Base-by-base conservation (phyloP, 1,140 invertebrate genomes). In the Hesperophylax magnus region DNA sequence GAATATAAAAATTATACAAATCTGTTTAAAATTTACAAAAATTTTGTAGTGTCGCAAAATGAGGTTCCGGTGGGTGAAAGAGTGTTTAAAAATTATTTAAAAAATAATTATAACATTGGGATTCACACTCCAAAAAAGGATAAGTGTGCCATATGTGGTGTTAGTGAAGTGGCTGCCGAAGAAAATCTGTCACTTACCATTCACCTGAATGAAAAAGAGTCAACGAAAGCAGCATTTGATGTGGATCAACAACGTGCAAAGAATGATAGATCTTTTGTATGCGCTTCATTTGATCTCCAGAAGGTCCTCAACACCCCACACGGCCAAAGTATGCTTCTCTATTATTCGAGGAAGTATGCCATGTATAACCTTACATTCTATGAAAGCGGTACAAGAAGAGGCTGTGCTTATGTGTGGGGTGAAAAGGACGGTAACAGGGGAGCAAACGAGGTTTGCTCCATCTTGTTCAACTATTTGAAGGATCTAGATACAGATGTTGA, bases 71-170 rank as follows among this genome's bases (percentile, higher is more conserved):
- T 0, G 78, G 79, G 47, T 81, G n/a, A 85, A 69, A 81, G 56
- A 75, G 69, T 86, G 24, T 86, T 86, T 77, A 76, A 81, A 22
- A 1, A 81, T 47, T 84, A 85, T 72, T 86, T 86, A 22, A 79
- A 65, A 7, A 76, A 67, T 24, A 24, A 85, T 24, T 86, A 85
- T 79, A 85, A 86, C 54, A 82, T 86, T 63, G 82, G 83, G 0
- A 85, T 86, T 69, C 85, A 86, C 61, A 47, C 1, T 85, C 85
- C 3, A 86, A 84, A 75, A n/a, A 86, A 85, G 34, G 85, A 86
- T 18, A 86, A 86, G 82, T 86, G 83, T 77, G 17, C 63, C 0
- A 67, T 20, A 47, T 84, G 72, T 58, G 74, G 69, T 39, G 2
- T 20, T 15, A 8, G 71, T 76, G 72, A 52, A 75, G 67, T 6